phyloP scores from a whole-genome alignment of 2,113 vertebrate species.

The Geococcyx californianus region DNA sequence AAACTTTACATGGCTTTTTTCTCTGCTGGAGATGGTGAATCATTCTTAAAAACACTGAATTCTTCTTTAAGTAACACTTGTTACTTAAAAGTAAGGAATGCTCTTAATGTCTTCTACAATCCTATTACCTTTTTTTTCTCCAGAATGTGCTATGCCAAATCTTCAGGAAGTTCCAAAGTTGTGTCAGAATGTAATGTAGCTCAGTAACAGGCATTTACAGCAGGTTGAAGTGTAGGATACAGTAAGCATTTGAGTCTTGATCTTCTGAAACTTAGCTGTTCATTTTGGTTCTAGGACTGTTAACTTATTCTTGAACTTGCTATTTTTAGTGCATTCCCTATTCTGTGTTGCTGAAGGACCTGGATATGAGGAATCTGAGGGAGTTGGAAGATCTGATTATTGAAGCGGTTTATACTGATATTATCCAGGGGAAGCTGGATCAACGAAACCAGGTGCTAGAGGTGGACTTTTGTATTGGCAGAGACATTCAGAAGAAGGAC shows the following conservation, averaged over 20 bases:
- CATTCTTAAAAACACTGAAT: background rate
- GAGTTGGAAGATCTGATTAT: slow-evolving; percentile 98
- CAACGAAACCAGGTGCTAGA: slow-evolving; percentile 97
- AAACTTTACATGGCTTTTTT: background rate
- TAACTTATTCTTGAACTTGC: slow-evolving; percentile 4
- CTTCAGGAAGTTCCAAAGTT: background rate
- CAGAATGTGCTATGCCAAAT: background rate
- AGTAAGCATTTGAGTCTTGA: background rate
- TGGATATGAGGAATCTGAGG: slow-evolving; percentile 96
- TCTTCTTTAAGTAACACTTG: background rate
- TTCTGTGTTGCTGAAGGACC: slow-evolving; percentile 94
- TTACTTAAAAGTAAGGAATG: background rate
- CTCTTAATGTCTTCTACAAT: background rate
- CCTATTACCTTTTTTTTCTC: background rate
- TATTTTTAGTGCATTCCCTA: slow-evolving; percentile 89
- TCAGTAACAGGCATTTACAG: background rate
- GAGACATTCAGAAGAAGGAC: slow-evolving; percentile 82
- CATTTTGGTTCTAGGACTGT: background rate
- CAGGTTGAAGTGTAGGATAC: background rate
- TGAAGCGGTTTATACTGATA: slow-evolving; percentile 97
- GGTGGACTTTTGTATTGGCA: slow-evolving; percentile 84
- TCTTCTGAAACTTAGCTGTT: background rate
- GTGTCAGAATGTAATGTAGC: background rate
- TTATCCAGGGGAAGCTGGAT: slow-evolving; percentile 98
- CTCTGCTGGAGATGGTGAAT: background rate